Evolutionary conservation across 1,140 invertebrate genomes (phyloP), one percentile per base, ranked within the genome.

Genomic region (Procambarus virginalis): DNA sequence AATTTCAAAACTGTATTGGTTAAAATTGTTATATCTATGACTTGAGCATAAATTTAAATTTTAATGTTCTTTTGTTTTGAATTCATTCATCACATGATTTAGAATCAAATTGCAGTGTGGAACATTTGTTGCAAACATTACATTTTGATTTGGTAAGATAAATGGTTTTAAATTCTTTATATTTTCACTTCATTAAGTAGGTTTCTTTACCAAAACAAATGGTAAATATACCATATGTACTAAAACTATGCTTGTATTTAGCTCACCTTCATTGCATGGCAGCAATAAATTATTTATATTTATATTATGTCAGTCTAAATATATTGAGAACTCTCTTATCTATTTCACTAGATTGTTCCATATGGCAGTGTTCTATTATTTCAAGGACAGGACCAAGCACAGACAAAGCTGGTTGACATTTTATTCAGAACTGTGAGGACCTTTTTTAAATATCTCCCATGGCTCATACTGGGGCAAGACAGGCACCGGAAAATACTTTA

Each of bases 161-260:
- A n/a, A 68, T 73, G 22, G 3, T 68, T 68, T 22, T 8, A 73
- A 73, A 73, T 34, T 22, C 68, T 78, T 6, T 78, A 55, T n/a
- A 49, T 14, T 48, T 20, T 78, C 12, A 64, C 2, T 64, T 17
- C 60, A 64, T 64, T 64, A 12, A 64, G 60, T 64, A 49, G 34
- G 14, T 78, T 78, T 79, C 48, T 79, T 51, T 79, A 79, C 17
- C 20, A 51, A 79, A n/a, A 79, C 51, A 79, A 34, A 64, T 64
- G 20, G 12, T 64, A 64, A 5, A 64, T 64, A 64, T 64, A 64
- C 60, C 60, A 64, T 64, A 64, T 64, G 60, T 64, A 64, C 12
- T 17, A 64, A 17, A 64, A 14, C 17, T 14, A 34, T 73, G 22
- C 64, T 34, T 34, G n/a, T 4, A 5, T 73, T 64, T 20, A 20